Percentiles rank a stretch among this genome's conserved stretches.
Evolutionary conservation across 2,113 vertebrate genomes (phyloP).

Genomic region (Anas platyrhynchos): DNA sequence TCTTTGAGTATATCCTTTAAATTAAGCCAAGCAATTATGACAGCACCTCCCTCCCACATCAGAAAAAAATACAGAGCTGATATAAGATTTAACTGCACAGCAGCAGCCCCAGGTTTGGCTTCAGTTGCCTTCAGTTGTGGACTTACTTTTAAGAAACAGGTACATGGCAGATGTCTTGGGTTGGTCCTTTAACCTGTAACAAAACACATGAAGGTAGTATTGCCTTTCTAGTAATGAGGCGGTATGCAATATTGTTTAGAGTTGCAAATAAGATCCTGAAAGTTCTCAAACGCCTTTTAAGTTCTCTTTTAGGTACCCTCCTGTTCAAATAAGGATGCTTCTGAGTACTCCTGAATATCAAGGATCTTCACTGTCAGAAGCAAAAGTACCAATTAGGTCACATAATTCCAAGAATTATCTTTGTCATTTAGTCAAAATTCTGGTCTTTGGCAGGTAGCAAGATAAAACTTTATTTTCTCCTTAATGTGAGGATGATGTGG

Average conservation of each 20-base stretch:
- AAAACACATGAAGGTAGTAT: not conserved
- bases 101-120: not conserved
- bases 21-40: not conserved
- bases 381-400: not conserved
- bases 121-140: not conserved
- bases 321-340: not conserved
- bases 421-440: not conserved
- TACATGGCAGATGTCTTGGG: fast-evolving
- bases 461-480: not conserved
- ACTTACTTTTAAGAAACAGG: not conserved
- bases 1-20: not conserved
- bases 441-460: not conserved
- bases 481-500: not conserved
- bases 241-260: not conserved
- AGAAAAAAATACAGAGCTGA: not conserved
- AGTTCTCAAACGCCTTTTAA: not conserved
- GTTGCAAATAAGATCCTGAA: not conserved
- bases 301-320: not conserved
- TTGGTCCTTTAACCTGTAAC: not conserved
- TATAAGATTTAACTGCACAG: not conserved
- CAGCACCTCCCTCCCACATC: not conserved
- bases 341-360: not conserved
- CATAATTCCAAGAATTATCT: not conserved
- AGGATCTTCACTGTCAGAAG: not conserved
- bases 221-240: not conserved